Evolutionary conservation across 2,797 vertebrate species (phyloP), one percentile per base, ranked within the genome.

Genomic region (Eupleurogrammus muticus): DNA sequence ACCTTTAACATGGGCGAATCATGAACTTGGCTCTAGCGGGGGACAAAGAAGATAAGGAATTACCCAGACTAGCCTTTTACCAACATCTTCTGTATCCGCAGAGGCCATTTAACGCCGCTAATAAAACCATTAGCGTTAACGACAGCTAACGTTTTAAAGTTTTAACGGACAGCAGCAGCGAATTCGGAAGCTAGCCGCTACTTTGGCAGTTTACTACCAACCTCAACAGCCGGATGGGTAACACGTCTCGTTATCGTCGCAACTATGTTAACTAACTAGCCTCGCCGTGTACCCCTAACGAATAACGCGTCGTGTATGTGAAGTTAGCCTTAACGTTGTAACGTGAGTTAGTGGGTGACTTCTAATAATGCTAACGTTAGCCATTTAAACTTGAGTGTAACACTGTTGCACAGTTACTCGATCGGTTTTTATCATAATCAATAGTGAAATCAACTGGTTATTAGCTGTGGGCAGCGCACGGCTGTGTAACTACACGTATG

Each of bases 111-210:
- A 55, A 81, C 61, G 68, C 0, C 47, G 82, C 82, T 77, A 86
- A 83, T 81, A 60, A 72, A 82, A 83, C 79, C 69, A 74, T 63
- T 84, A 88, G 77, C 87, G 2, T 71, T 75, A 42, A 42, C 38
- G 16, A 44, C 40, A 80, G 88, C 90, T 80, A 80, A 14, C 60
- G 76, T 84, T 80, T 84, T 80, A 80, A 91, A 91, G 92, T 83
- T 93, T 93, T 92, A 87, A 91, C 81, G 79, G 79, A 75, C 52
- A 76, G 54, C 52, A 68, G 70, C 47, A 58, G 61, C 40, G 20
- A 61, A 42, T 52, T 75, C 34, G 75, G 50, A 78, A 81, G 82
- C 80, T 82, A 70, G 65, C 59, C 54, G 60, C 70, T 80, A 73
- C 69, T 65, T 54, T 62, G 14, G 16, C 55, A 40, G 52, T 72